Evolutionary conservation across 2,797 vertebrate genomes (phyloP), one percentile per base, ranked within the genome.

Genomic region (Syngnathus rostellatus): DNA sequence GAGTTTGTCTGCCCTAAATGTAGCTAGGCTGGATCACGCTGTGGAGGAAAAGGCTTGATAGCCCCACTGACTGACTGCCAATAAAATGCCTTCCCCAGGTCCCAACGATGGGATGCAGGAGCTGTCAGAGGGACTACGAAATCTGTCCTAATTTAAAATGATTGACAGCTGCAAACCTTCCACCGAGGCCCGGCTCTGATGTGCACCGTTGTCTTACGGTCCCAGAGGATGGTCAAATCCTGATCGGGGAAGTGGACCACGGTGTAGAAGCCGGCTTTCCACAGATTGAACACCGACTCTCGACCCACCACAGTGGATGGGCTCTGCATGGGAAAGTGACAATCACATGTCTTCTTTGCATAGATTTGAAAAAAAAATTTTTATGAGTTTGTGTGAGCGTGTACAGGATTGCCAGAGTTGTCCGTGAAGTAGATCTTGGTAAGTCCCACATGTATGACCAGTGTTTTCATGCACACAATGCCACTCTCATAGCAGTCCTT

Each of bases 401-500:
- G 1, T 81, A 99, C 96, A 86, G 95, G 93, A 78, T 93, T 93
- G 73, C 93, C 93, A 68, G 93, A 92, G 81, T 93, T 89, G 78
- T 98, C 95, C 45, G 83, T 95, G 82, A 99, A 94, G 89, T 94
- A 94, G 90, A 99, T 94, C 81, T 95, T 95, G 78, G 91, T 94
- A 54, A 93, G 92, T 65, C 94, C 94, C 87, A 97, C 87, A 61
- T 95, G 93, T 86, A 99, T 93, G 74, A 96, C 92, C 87, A 98
- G 87, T 83, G 91, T 92, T 90, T 97, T 99, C 62, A 96, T 97
- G 77, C 97, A 99, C 77, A 99, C 91, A 80, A 98, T 99, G 67
- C 96, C 94, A 38, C 96, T 99, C 87, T 99, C 96, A 87, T 98
- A 99, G 88, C 97, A 98, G 85, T 96, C 97, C 87, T 94, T 97